Percentiles rank a stretch among this genome's conserved stretches.
These are phyloP conservation scores for Rhopilema esculentum DNA, from an alignment of 30 jellyfish, hydroid and myxozoan species.

Conservation along the genomic window DNA sequence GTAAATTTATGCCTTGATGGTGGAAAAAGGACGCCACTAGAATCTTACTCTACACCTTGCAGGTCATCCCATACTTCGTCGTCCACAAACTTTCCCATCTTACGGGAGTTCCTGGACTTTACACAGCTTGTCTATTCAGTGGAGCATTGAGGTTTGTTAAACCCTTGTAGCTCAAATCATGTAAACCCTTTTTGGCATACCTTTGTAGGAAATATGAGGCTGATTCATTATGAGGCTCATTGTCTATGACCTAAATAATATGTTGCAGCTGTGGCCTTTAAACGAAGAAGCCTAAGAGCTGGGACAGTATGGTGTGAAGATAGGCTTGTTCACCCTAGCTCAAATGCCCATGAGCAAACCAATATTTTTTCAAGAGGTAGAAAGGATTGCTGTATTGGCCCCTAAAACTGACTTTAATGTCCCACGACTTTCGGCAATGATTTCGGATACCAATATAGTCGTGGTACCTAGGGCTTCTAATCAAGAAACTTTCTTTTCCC, in stretches of 20 bases:
- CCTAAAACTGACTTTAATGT: no score
- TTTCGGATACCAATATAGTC: no score
- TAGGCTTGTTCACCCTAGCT: no score
- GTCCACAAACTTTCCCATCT: slow-evolving; percentile 66
- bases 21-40: neutral
- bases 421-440: neutral
- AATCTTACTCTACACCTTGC: neutral
- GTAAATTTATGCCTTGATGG: neutral
- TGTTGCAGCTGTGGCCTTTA: no score
- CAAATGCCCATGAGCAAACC: no score
- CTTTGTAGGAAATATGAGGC: neutral
- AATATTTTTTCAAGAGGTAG: no score
- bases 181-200: neutral
- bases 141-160: slow-evolving; percentile 76
- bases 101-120: slow-evolving; percentile 84
- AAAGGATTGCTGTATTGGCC: no score
- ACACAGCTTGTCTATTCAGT: slow-evolving; percentile 86
- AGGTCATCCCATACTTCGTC: slow-evolving; percentile 84
- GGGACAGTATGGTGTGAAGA: no score
- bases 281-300: no score
- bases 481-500: neutral
- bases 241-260: no score
- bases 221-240: neutral
- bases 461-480: no score
- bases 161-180: neutral